phyloP scores from a whole-genome alignment of 1,140 invertebrate species.

The Trichomalopsis sarcophagae region DNA sequence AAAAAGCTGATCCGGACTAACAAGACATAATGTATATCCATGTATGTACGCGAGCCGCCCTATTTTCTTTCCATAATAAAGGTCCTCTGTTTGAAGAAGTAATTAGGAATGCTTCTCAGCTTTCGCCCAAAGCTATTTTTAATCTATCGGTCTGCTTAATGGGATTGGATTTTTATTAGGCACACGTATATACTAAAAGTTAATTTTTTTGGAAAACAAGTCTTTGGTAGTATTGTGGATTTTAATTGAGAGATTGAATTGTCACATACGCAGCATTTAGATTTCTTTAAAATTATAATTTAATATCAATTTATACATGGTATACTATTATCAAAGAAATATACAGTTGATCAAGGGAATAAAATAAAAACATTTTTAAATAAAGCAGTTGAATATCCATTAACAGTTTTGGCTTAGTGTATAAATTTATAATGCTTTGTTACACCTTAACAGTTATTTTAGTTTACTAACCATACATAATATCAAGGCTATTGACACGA shows the following conservation, averaged over 20 bases:
- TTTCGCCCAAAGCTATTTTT: background rate
- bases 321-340: constrained; percentile 44
- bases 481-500: constrained; percentile 48
- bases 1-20: no score
- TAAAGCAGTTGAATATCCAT: constrained; percentile 34
- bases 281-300: constrained; percentile 46
- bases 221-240: no score
- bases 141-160: background rate
- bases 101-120: background rate
- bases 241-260: no score
- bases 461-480: constrained; percentile 56
- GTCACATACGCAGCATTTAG: background rate
- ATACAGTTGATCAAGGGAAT: constrained; percentile 42
- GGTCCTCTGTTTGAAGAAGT: background rate
- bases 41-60: background rate
- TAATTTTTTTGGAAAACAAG: no score
- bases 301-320: constrained; percentile 48
- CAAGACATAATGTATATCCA: background rate
- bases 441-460: constrained; percentile 62
- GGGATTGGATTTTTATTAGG: background rate
- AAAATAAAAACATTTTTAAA: constrained; percentile 44
- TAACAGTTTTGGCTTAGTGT: constrained; percentile 51
- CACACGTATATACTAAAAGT: no score
- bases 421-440: constrained; percentile 64
- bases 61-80: background rate